Percentiles rank a stretch among this genome's conserved stretches.
These are phyloP conservation scores for Sesia bembeciformis DNA, from an alignment of 2,888 invertebrate genomes.

Conservation along the genomic window DNA sequence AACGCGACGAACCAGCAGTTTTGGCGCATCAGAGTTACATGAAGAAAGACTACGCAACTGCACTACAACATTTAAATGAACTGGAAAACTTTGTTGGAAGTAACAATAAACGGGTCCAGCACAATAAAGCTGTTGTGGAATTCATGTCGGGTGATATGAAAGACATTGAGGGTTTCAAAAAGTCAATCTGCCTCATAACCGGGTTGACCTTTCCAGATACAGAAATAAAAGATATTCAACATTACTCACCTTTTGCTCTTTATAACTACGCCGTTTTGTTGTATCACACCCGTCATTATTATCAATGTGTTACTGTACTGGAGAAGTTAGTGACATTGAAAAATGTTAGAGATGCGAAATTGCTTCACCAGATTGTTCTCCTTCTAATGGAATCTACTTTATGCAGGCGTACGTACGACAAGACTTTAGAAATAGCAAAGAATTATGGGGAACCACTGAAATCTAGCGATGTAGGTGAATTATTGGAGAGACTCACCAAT, in stretches of 20 bases:
- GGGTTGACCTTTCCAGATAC: constrained; percentile 63
- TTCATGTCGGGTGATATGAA: constrained; percentile 84
- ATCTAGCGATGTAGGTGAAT: constrained; percentile 38
- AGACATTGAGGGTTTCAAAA: constrained; percentile 82
- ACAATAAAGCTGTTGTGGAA: constrained; percentile 89
- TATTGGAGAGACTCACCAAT: constrained; percentile 52
- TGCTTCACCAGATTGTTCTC: constrained; percentile 48
- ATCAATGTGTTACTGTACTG: constrained; percentile 71
- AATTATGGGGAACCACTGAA: constrained; percentile 45
- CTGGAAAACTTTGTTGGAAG: constrained; percentile 74
- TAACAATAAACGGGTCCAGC: constrained; percentile 82
- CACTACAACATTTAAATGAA: constrained; percentile 77
- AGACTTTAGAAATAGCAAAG: constrained; percentile 52
- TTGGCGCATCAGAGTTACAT: constrained; percentile 77
- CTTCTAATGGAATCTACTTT: constrained; percentile 56
- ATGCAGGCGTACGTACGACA: constrained; percentile 58
- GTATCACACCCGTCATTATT: constrained; percentile 85
- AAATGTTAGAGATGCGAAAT: constrained; percentile 47
- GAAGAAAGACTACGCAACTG: constrained; percentile 76
- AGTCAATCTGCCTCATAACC: constrained; percentile 77
- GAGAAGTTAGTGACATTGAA: constrained; percentile 51
- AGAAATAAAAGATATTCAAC: constrained; percentile 40
- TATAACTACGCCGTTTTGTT: constrained; percentile 87
- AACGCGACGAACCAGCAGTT: constrained; percentile 70
- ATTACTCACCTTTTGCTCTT: constrained; percentile 60